Conservation (phyloP, 1,140 invertebrate genomes). For the Seison nebaliae region DNA sequence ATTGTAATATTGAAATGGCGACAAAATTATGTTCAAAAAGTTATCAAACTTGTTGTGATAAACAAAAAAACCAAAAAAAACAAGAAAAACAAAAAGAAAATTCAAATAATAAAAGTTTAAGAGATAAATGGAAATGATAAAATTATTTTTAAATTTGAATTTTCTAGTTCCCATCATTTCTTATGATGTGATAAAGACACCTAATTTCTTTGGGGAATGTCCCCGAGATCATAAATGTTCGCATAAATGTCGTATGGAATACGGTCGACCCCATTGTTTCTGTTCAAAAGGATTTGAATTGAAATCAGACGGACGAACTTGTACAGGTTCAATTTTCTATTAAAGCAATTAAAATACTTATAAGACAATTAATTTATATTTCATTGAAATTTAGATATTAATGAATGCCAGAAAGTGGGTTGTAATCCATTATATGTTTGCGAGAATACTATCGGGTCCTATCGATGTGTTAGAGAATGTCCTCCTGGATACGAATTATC, state of each 20-base stretch:
- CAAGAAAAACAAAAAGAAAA: not conserved
- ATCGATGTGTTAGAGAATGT: conserved; percentile 10
- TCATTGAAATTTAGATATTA: conserved; percentile 25
- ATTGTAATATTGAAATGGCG: conserved; percentile 15
- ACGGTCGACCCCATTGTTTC: not conserved
- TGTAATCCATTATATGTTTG: conserved; percentile 23
- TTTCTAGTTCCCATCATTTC: too few relatives aligned
- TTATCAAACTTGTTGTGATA: conserved; percentile 20
- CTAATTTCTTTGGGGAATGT: too few relatives aligned
- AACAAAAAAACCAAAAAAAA: not conserved
- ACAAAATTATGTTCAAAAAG: conserved; percentile 19
- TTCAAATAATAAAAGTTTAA: not conserved
- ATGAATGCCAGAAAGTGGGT: conserved; percentile 32
- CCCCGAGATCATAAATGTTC: too few relatives aligned
- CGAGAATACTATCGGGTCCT: conserved; percentile 24
- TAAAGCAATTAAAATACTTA: not conserved
- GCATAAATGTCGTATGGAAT: conserved; percentile 6
- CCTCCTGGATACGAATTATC: conserved; percentile 6
- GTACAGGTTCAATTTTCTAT: not conserved
- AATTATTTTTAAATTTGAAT: conserved; percentile 6
- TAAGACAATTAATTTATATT: not conserved
- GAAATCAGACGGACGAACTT: not conserved
- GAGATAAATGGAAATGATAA: not conserved
- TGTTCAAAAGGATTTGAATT: too few relatives aligned
- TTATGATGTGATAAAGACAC: too few relatives aligned